Evolutionary conservation across 2,888 invertebrate genomes (phyloP).

Genomic region (Ichneumoninae sp.): DNA sequence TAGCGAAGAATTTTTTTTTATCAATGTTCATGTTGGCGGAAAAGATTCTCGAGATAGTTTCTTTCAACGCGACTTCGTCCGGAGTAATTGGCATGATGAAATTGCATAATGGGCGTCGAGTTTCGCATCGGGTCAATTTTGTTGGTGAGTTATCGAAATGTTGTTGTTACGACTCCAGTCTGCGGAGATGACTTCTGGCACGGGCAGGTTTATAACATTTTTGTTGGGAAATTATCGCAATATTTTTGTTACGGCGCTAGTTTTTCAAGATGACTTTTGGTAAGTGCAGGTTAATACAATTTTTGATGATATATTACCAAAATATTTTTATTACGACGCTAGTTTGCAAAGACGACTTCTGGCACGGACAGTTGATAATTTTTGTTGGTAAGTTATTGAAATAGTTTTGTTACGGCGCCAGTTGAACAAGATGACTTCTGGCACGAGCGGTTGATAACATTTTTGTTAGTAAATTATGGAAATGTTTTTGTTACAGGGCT

Average conservation of each 20-base stretch:
- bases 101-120: not conserved
- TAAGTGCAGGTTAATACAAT: too few relatives aligned
- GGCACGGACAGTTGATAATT: too few relatives aligned
- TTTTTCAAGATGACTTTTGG: too few relatives aligned
- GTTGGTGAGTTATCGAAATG: not conserved
- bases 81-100: not conserved
- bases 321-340: too few relatives aligned
- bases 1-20: not conserved
- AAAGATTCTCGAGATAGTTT: not conserved
- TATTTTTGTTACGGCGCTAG: too few relatives aligned
- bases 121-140: too few relatives aligned
- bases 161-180: not conserved
- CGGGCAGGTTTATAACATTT: slow-evolving; percentile 17
- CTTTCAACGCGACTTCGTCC: not conserved
- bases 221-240: too few relatives aligned
- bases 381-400: not conserved
- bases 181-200: slow-evolving; percentile 33
- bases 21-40: not conserved
- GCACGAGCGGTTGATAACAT: slow-evolving; percentile 33
- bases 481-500: too few relatives aligned
- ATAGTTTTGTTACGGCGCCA: not conserved
- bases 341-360: too few relatives aligned
- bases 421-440: slow-evolving; percentile 18
- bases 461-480: too few relatives aligned
- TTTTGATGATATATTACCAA: too few relatives aligned